phyloP scores from a whole-genome alignment of 2,113 vertebrate species.

The Tragelaphus scriptus region DNA sequence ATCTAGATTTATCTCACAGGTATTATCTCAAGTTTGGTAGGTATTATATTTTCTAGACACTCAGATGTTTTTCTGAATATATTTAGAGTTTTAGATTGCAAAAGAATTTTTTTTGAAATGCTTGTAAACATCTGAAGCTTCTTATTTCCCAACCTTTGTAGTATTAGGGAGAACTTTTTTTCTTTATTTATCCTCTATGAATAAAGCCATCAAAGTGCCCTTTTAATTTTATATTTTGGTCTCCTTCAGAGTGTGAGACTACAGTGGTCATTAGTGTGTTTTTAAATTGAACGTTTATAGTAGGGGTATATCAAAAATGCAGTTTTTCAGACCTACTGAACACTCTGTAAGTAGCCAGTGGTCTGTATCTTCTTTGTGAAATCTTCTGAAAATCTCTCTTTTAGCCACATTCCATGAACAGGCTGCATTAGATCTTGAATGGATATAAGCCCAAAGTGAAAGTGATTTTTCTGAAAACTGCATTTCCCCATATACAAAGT shows the following conservation, averaged over 20 bases:
- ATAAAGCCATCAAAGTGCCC: background rate
- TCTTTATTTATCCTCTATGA: background rate
- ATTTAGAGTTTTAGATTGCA: background rate
- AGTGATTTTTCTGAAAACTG: slow-evolving; percentile 1
- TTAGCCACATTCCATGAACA: background rate
- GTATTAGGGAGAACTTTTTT: background rate
- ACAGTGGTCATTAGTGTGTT: background rate
- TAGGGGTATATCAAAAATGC: background rate
- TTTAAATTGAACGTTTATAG: background rate
- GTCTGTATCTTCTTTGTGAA: background rate
- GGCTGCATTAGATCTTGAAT: background rate
- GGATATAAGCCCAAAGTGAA: background rate
- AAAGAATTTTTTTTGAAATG: slow-evolving; percentile 17
- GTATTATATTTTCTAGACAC: background rate
- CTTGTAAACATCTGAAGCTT: background rate
- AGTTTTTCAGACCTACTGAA: background rate
- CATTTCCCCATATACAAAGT: background rate
- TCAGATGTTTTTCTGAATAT: background rate
- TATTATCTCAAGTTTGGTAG: background rate
- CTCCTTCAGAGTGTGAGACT: background rate
- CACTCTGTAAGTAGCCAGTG: background rate
- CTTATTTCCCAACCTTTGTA: background rate
- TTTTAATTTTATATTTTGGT: slow-evolving; percentile 23
- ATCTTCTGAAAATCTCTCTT: background rate
- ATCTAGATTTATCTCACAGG: background rate